phyloP scores from a whole-genome alignment of 1,140 invertebrate species.

The Atta texana region DNA sequence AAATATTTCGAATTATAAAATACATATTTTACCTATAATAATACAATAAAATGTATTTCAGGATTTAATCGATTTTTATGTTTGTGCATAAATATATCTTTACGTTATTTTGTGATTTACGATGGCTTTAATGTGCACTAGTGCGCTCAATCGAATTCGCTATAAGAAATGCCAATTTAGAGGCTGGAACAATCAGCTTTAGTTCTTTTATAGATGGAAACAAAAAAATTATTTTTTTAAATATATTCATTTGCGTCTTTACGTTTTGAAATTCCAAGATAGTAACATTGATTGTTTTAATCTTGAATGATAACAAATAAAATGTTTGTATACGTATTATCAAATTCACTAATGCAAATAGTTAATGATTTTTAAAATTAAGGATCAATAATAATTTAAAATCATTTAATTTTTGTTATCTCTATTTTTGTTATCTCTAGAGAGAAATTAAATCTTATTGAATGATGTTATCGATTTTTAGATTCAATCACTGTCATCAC shows the following conservation, averaged over 20 bases:
- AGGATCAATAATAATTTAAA: background rate
- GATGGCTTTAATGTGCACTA: too few relatives aligned
- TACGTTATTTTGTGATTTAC: too few relatives aligned
- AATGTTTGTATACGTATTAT: background rate
- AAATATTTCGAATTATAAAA: too few relatives aligned
- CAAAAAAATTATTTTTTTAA: background rate
- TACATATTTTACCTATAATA: too few relatives aligned
- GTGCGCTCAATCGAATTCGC: too few relatives aligned
- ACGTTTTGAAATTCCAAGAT: background rate
- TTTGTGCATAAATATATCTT: too few relatives aligned
- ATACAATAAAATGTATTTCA: too few relatives aligned
- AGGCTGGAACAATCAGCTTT: background rate
- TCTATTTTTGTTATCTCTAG: background rate
- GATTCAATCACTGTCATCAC: background rate
- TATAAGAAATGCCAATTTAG: background rate
- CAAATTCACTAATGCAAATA: background rate
- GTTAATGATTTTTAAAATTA: background rate
- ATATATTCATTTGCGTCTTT: background rate
- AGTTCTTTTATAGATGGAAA: background rate
- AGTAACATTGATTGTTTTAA: background rate
- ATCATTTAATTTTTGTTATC: background rate
- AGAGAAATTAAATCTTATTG: background rate
- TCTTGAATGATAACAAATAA: background rate
- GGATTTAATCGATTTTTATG: too few relatives aligned
- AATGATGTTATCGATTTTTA: conserved; percentile 24